phyloP scores from a whole-genome alignment of 2,113 vertebrate genomes.

The Trematomus loennbergii region DNA sequence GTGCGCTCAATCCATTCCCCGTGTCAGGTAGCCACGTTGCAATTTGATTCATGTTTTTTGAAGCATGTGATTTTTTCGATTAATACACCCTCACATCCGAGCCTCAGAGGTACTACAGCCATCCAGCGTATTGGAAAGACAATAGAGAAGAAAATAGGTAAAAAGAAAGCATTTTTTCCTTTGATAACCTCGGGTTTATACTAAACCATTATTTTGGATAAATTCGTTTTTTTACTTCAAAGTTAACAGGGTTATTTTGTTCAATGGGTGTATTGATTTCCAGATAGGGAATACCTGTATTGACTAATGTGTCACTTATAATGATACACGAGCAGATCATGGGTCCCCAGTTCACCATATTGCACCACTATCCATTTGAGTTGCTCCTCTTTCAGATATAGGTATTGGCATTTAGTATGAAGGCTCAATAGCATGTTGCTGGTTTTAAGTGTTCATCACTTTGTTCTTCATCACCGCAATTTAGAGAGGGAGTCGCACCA shows the following conservation, averaged over 20 bases:
- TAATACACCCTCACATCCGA: constrained; percentile 44
- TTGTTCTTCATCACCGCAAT: background rate
- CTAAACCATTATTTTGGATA: constrained; percentile 43
- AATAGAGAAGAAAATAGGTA: constrained; percentile 42
- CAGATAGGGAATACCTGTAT: constrained; percentile 61
- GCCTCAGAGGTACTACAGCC: constrained; percentile 47
- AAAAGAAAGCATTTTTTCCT: constrained; percentile 25
- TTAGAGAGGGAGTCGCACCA: background rate
- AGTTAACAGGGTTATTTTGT: constrained; percentile 42
- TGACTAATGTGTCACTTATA: constrained; percentile 71
- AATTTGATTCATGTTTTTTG: constrained; percentile 68
- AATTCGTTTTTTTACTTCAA: constrained; percentile 27
- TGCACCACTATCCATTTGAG: constrained; percentile 58
- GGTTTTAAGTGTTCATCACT: constrained; percentile 41
- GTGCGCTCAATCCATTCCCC: constrained; percentile 8
- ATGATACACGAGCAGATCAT: constrained; percentile 68
- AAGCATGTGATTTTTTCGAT: constrained; percentile 62
- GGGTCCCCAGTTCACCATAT: constrained; percentile 56
- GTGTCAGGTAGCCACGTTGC: constrained; percentile 45
- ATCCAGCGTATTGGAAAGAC: constrained; percentile 50
- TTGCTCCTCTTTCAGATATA: constrained; percentile 47
- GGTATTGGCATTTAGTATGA: constrained; percentile 66
- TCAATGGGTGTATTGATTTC: constrained; percentile 61
- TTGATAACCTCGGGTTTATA: constrained; percentile 25
- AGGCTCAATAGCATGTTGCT: constrained; percentile 43